Base-by-base conservation (phyloP, 1,140 invertebrate genomes). In the Galendromus occidentalis region DNA sequence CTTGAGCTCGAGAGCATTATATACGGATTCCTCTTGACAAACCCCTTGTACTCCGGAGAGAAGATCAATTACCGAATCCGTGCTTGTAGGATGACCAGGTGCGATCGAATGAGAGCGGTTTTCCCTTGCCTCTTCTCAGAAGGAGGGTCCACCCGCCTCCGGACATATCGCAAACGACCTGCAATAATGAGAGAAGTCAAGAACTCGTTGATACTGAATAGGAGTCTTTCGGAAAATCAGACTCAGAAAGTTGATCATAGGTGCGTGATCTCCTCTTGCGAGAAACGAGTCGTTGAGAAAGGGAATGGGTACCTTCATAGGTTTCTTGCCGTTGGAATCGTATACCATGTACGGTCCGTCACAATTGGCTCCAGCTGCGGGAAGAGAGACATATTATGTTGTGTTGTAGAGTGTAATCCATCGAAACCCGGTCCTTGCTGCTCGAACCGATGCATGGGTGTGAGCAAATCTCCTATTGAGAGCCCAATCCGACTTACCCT, bases 101-200 rank as follows among this genome's bases (percentile, higher is more conserved):
- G 14, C 51, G 51, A 59, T 59, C 51, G 9, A 59, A 59, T 14
- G 51, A 59, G 14, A 59, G 20, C 14, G 51, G 51, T 9, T 59
- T 25, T 17, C 25, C 51, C 6, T n/a, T 59, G 2, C 51, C 51
- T 4, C 51, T 17, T 25, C 51, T 25, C 17, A 59, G 51, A 1
- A 59, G 14, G 14, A 59, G 51, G 2, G 51, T 59, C 51, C 51
- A 59, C 14, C 51, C 51, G 9, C 51, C 51, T n/a, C 51, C 51
- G 1, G 51, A 29, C 51, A 59, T 59, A 25, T 59, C 51, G 33
- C 51, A 59, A 17, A 59, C 33, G 25, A 59, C 51, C 51, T 59
- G 22, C 14, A 33, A 14, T n/a, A 59, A 4, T 29, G 14, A 6
- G 18, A 6, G 18, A n/a, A n/a, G n/a, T n/a, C n/a, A n/a, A n/a